Evolutionary conservation across 2,113 vertebrate species (phyloP), one percentile per base, ranked within the genome.

Genomic region (Crotophaga sulcirostris): DNA sequence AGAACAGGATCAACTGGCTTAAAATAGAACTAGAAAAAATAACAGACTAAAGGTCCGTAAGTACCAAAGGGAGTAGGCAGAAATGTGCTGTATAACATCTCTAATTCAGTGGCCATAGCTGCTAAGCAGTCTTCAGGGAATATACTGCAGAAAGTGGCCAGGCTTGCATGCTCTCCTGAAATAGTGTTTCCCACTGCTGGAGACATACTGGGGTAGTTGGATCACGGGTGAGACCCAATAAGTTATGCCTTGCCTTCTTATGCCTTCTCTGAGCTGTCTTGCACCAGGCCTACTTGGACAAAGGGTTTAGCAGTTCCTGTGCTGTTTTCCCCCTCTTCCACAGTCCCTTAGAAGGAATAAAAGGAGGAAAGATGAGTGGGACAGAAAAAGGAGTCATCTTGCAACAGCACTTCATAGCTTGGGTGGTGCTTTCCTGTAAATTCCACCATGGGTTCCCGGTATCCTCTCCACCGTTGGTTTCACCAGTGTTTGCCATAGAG

Each of bases 371-470:
- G 17, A 55, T 58, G 38, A 28, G 20, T 56, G 47, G 38, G 29
- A 89, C 33, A 76, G 36, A 84, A 90, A 63, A 8, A 54, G 25
- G 19, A 90, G 31, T 64, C 6, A 9, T 79, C 16, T 29, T 74
- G 55, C 68, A 83, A 31, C 6, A 69, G 4, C 7, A 2, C 17
- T 81, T 81, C 33, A 14, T 26, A 70, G 16, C 42, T 76, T 55
- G 10, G 40, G 26, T 56, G 42, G 20, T 31, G 20, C 34, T 67
- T 80, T 38, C 18, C 55, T 62, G 38, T 33, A 63, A 92, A 44
- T 78, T 74, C 23, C 34, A 51, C 64, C 34, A 6, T 0, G 0
- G 29, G 13, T 85, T 90, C 7, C 51, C 11, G 1, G 10, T 45
- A 52, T 84, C 25, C 38, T 63, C n/a, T 68, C 59, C 23, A 25